Evolutionary conservation across 1,140 invertebrate species (phyloP), one percentile per base, ranked within the genome.

Genomic region (Physella acuta): DNA sequence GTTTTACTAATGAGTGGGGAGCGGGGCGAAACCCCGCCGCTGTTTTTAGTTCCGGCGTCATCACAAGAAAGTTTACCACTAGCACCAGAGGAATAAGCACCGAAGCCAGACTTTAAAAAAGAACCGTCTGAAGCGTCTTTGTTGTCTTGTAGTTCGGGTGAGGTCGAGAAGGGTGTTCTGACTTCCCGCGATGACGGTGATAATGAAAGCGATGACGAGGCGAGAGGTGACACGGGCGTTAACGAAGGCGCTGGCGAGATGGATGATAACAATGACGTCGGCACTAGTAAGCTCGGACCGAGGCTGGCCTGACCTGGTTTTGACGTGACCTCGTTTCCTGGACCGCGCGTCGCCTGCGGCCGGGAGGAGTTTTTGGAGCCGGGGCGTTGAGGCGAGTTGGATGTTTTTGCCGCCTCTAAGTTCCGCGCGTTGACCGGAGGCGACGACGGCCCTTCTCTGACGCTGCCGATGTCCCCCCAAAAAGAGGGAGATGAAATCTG

Each of bases 391-490:
- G n/a, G 14, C 31, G 33, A 8, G n/a, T 37, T 60, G 33, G 31
- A 60, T 8, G 30, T 2, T 60, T 34, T 33, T 2, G 11, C 34
- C 24, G 58, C 24, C 2, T 66, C 52, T 34, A 28, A 34, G 51
- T 66, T 3, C 30, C 59, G 58, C 2, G 34, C 55, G 34, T 34
- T 36, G 28, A 68, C 65, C n/a, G 65, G 65, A 36, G 65, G 65
- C 3, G 65, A 68, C 3, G 53, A 58, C 0, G 65, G 65, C 3
- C 65, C 65, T 36, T 68, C 65, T 49, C 65, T 56, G 33, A 68
- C 55, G 55, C 65, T 68, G 65, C 65, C 39, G 31, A 68, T 44
- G 39, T 68, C 65, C 2, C 36, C 65, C 65, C 65, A 68, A 52
- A 52, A 68, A 30, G 37, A 68, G 3, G 65, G 63, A 8, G 49